Percentiles rank a stretch among this genome's conserved stretches.
Evolutionary conservation across 2,888 invertebrate species (phyloP).

Genomic region (Celastrina argiolus): DNA sequence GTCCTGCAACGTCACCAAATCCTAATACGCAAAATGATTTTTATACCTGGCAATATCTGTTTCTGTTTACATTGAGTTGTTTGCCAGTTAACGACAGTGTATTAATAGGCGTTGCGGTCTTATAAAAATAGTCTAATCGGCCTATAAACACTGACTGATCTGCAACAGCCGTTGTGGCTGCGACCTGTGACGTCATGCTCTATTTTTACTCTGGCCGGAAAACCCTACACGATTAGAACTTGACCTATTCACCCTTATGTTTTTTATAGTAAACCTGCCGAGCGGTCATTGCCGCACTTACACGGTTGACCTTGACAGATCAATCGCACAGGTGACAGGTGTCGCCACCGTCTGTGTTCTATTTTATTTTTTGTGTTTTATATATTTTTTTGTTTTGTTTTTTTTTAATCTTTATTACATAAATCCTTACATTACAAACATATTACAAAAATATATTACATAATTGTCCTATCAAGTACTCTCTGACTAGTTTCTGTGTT

Average conservation of each 20-base stretch:
- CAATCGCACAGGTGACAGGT: conserved; percentile 35
- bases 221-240: conserved; percentile 62
- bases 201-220: conserved; percentile 53
- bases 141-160: conserved; percentile 62
- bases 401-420: conserved; percentile 75
- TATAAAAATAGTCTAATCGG: conserved; percentile 49
- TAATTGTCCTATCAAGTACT: conserved; percentile 53
- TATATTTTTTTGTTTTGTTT: conserved; percentile 45
- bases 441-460: conserved; percentile 74
- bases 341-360: conserved; percentile 36
- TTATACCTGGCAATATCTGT: neutral
- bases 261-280: conserved; percentile 52
- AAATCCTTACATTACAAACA: conserved; percentile 74
- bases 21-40: too few relatives aligned
- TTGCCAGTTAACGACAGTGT: conserved; percentile 26
- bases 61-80: neutral
- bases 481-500: conserved; percentile 52
- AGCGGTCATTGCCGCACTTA: conserved; percentile 66
- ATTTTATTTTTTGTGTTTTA: conserved; percentile 30
- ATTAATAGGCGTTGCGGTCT: conserved; percentile 33
- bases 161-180: conserved; percentile 57
- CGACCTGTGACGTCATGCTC: conserved; percentile 58
- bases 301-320: conserved; percentile 56
- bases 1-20: too few relatives aligned
- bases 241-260: conserved; percentile 56